A percentile compares a stretch with the other conserved stretches of the same genome.
phyloP scores from a whole-genome alignment of 1,140 invertebrate species.

The Pseudomyrmex dendroicus region DNA sequence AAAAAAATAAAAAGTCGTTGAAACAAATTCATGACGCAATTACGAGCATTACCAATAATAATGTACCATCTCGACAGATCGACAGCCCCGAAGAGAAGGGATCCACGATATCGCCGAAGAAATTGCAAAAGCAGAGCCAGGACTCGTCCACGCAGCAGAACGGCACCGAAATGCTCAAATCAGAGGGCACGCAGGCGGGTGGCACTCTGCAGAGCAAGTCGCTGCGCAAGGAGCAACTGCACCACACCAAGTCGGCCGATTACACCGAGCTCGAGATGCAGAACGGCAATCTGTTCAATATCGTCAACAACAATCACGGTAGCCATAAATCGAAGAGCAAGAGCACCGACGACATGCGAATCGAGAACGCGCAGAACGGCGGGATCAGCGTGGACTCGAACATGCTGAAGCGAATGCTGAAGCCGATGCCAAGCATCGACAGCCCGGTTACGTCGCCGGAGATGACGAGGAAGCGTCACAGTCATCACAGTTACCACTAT shows the following conservation, averaged over 20 bases:
- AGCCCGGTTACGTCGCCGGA: conserved; percentile 95
- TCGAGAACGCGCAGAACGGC: conserved; percentile 86
- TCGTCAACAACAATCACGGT: conserved; percentile 89
- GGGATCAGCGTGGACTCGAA: conserved; percentile 90
- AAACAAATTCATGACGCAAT: not conserved
- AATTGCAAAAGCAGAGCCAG: conserved; percentile 83
- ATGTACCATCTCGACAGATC: conserved; percentile 75
- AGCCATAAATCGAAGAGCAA: conserved; percentile 91
- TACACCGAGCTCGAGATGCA: conserved; percentile 91
- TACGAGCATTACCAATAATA: not conserved
- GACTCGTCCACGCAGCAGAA: conserved; percentile 86
- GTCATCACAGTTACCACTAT: conserved; percentile 86
- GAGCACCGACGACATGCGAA: conserved; percentile 94
- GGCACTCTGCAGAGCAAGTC: conserved; percentile 88
- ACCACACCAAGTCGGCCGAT: conserved; percentile 91
- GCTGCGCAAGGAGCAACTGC: conserved; percentile 88
- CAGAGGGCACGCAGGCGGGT: conserved; percentile 92
- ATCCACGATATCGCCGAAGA: conserved; percentile 80
- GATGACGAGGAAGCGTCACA: conserved; percentile 90
- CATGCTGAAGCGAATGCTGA: conserved; percentile 96
- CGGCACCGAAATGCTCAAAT: conserved; percentile 87
- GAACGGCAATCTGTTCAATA: conserved; percentile 86
- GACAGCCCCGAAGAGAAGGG: conserved; percentile 85
- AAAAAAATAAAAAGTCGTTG: too few relatives aligned
- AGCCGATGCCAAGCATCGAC: conserved; percentile 94